Percentiles rank a stretch among this genome's conserved stretches.
phyloP scores from a whole-genome alignment of 2,797 vertebrate species.

The Mormyrops boulengeri region DNA sequence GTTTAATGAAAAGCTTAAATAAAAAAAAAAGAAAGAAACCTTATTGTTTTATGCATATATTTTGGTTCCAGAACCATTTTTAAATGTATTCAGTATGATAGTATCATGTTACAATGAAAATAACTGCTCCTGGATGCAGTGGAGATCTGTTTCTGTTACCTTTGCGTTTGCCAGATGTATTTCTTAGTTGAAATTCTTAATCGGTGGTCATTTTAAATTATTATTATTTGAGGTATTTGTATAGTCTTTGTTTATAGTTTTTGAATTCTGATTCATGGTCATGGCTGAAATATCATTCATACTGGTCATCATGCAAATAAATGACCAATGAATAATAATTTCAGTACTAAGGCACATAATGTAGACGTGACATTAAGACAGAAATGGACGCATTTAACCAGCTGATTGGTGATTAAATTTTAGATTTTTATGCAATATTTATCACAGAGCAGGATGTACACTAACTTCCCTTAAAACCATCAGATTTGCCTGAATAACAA shows the following conservation, averaged over 20 bases:
- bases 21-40: neutral
- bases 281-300: neutral
- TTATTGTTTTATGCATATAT: neutral
- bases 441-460: neutral
- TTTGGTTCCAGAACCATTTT: neutral
- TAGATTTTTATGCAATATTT: neutral
- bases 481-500: neutral
- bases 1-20: neutral
- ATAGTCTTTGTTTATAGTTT: neutral
- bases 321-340: neutral
- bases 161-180: neutral
- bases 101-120: neutral
- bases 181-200: neutral
- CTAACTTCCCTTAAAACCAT: neutral
- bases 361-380: neutral
- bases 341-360: neutral
- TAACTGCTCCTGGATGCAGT: neutral
- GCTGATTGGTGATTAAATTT: neutral
- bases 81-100: neutral
- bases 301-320: neutral
- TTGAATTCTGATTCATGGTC: neutral
- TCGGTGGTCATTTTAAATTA: neutral
- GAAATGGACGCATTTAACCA: neutral
- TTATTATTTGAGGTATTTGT: neutral
- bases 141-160: neutral